Percentiles rank a stretch among this genome's conserved stretches.
Conservation (phyloP, 2,888 invertebrate species). For the Prosapia bicincta region DNA sequence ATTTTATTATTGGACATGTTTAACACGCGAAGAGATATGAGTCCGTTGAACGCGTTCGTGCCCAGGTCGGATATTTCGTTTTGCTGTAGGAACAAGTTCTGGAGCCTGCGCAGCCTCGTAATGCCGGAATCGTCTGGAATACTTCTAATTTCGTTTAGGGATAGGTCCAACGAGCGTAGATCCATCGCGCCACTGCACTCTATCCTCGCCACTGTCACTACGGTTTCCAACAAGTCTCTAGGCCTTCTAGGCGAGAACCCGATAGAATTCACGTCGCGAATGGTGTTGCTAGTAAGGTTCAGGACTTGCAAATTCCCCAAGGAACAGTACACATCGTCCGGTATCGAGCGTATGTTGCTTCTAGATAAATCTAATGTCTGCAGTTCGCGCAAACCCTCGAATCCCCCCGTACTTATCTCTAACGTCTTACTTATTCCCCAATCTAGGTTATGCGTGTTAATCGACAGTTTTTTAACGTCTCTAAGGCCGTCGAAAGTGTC, state of each 20-base stretch:
- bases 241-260: constrained; percentile 53
- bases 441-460: constrained; percentile 75
- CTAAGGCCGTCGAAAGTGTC: constrained; percentile 76
- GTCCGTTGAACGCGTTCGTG: constrained; percentile 72
- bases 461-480: constrained; percentile 71
- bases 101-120: constrained; percentile 70
- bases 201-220: constrained; percentile 33
- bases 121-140: constrained; percentile 72
- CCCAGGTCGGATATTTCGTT: constrained; percentile 80
- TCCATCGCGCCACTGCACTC: constrained; percentile 62
- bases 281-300: constrained; percentile 81
- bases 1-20: constrained; percentile 86
- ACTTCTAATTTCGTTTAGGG: constrained; percentile 71
- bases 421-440: constrained; percentile 73
- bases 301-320: constrained; percentile 74
- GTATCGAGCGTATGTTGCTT: constrained; percentile 78
- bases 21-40: constrained; percentile 72
- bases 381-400: constrained; percentile 75
- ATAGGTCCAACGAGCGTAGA: constrained; percentile 73
- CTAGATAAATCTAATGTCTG: constrained; percentile 75
- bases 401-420: constrained; percentile 66
- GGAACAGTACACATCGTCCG: constrained; percentile 75
- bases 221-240: constrained; percentile 43
- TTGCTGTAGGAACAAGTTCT: constrained; percentile 74
- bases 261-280: constrained; percentile 71